Evolutionary conservation across 2,113 vertebrate species (phyloP), one percentile per base, ranked within the genome.

Genomic region (Apodemus speciosus): DNA sequence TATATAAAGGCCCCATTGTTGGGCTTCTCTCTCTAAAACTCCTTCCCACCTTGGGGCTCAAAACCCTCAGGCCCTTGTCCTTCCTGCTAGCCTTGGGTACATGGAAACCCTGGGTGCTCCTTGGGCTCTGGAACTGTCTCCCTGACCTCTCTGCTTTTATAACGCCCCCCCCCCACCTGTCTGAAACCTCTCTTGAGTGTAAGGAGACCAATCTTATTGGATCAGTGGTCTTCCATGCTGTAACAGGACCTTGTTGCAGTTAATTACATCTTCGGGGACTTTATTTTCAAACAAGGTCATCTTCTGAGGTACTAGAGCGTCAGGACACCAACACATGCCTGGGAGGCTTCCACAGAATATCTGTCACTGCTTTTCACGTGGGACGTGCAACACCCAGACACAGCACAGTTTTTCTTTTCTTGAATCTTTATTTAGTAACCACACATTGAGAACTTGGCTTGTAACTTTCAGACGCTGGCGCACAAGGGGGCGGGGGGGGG

Each of bases 201-300:
- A 86, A 92, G 40, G 85, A 15, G 0, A 1, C 23, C 35, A 72
- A 35, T 20, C 79, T 21, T 20, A 14, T 0, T 62, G 40, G 60
- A 35, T 18, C 35, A 56, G 58, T 62, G 46, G 30, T 13, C 51
- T n/a, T n/a, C 27, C 66, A 73, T 43, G 5, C 10, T 38, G 16
- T n/a, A 68, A 18, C 13, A n/a, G 40, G 21, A 88, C 68, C 66
- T 80, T 62, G n/a, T 38, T 53, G n/a, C 20, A 72, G 23, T 49
- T 16, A 64, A 40, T 40, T 10, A 69, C 7, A 76, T 25, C 77
- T 58, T 73, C 69, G n/a, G 81, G 25, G n/a, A 43, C 40, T 51
- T 66, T 73, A 88, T 64, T 95, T 85, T 51, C 85, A 92, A 89
- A 83, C 56, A 49, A 76, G 46, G 60, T 51, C 60, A 81, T 35